Percentiles rank a stretch among this genome's conserved stretches.
phyloP scores from a whole-genome alignment of 2,113 vertebrate genomes.

The Syngnathus typhle region DNA sequence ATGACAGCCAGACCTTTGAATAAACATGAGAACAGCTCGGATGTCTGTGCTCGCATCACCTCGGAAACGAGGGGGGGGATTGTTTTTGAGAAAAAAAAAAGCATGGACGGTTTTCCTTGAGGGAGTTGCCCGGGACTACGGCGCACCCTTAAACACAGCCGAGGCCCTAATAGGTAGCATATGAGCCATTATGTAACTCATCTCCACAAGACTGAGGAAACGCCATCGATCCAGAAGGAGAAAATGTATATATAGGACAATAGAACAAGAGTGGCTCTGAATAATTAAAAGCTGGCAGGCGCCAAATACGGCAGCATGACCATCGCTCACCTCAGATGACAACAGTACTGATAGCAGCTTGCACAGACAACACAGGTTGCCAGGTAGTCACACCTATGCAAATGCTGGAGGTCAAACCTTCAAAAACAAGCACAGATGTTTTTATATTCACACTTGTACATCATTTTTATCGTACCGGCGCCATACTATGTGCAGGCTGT shows the following conservation, averaged over 20 bases:
- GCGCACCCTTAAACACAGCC: slow-evolving; percentile 37
- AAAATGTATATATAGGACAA: not conserved
- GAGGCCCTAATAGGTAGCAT: slow-evolving; percentile 48
- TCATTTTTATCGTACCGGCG: too few species aligned
- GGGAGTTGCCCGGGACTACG: slow-evolving; percentile 46
- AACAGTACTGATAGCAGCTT: not conserved
- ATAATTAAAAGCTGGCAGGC: slow-evolving; percentile 54
- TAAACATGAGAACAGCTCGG: slow-evolving; percentile 53
- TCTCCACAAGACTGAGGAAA: slow-evolving; percentile 21
- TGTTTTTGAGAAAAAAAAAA: slow-evolving; percentile 32
- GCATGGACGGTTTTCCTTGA: slow-evolving; percentile 45
- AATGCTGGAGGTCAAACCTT: not conserved
- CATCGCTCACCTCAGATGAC: not conserved
- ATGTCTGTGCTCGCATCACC: slow-evolving; percentile 30
- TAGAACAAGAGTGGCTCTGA: slow-evolving; percentile 32
- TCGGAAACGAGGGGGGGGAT: slow-evolving; percentile 35
- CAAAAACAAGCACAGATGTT: not conserved
- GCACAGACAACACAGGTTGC: not conserved
- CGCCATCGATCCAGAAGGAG: slow-evolving; percentile 6
- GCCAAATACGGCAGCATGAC: slow-evolving; percentile 12
- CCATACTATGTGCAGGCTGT: too few species aligned
- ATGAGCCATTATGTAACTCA: slow-evolving; percentile 49
- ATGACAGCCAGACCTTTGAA: slow-evolving; percentile 25
- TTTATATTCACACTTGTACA: too few species aligned
- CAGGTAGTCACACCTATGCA: not conserved